Evolutionary conservation across 2,888 invertebrate species (phyloP), one percentile per base, ranked within the genome.

Genomic region (Dryobota labecula): DNA sequence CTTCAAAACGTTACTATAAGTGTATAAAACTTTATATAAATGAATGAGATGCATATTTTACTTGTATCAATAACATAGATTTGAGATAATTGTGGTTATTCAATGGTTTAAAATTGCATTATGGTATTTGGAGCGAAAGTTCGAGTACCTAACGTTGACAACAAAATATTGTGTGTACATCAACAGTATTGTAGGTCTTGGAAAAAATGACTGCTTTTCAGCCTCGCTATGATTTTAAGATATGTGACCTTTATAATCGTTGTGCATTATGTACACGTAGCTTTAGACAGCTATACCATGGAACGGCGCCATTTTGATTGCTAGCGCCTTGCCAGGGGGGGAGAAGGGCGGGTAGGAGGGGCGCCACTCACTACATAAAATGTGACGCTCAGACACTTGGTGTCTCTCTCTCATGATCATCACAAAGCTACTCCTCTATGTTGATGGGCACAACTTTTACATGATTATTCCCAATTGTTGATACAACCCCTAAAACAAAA

Each of bases 281-380:
- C 88, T 92, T 85, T 88, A 87, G 73, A 87, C 87, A 91, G 89
- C 87, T 90, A 90, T 90, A 91, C 92, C 92, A 92, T 92, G 89
- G 90, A 91, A 94, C 94, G 75, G 79, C 94, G 95, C 95, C 95
- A 95, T 95, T 95, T 95, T 94, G 95, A 94, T 93, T 94, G 91
- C 92, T 92, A 92, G 92, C 90, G 93, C 92, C 92, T 92, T 91
- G 91, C 90, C 91, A 92, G 92, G 90, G 92, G 92, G 91, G 89
- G 90, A 82, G 89, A 84, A 87, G 89, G 83, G 90, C 88, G 90
- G 89, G 89, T 90, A 88, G 91, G 89, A 90, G 89, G 89, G 86
- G 86, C 84, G 86, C 86, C 83, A 82, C 88, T 89, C 86, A 88
- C 88, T 91, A 91, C 88, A 93, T 92, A 93, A 94, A 94, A 93